These are phyloP conservation scores for Epicampocera succincta DNA, from an alignment of 2,888 invertebrate genomes.

Conservation along the genomic window DNA sequence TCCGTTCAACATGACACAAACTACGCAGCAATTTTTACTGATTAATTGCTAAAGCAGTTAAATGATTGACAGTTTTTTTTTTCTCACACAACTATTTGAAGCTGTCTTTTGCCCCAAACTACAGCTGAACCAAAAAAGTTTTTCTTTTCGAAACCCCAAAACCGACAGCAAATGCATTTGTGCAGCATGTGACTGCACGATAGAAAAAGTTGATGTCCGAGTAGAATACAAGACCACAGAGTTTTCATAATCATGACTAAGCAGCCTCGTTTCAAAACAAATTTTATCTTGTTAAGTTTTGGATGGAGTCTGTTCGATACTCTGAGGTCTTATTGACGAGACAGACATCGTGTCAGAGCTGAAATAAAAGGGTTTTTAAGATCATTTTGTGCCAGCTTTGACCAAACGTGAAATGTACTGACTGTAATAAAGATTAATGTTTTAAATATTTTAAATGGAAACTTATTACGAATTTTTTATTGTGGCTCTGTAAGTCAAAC, in stretches of 20 bases:
- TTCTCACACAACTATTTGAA: conserved; percentile 36
- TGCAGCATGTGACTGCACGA: not conserved
- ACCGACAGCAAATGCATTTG: not conserved
- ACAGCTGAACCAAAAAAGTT: not conserved
- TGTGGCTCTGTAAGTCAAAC: no score
- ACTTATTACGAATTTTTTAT: not conserved
- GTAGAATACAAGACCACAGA: conserved; percentile 35
- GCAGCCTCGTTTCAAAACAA: not conserved
- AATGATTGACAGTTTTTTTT: conserved; percentile 51
- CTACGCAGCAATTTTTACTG: conserved; percentile 42
- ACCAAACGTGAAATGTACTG: not conserved
- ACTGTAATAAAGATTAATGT: not conserved
- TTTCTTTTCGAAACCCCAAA: not conserved
- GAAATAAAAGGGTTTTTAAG: conserved; percentile 11
- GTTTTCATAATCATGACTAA: conserved; percentile 26
- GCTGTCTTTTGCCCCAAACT: not conserved
- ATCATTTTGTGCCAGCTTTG: not conserved
- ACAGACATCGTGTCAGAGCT: conserved; percentile 32
- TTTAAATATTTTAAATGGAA: not conserved
- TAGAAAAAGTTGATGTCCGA: not conserved
- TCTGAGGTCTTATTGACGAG: conserved; percentile 43
- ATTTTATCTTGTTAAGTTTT: conserved; percentile 27
- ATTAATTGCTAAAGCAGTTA: conserved; percentile 33
- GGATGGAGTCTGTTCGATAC: conserved; percentile 1
- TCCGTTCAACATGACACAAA: not conserved